phyloP scores from a whole-genome alignment of 2,113 vertebrate genomes.

The Calypte anna region DNA sequence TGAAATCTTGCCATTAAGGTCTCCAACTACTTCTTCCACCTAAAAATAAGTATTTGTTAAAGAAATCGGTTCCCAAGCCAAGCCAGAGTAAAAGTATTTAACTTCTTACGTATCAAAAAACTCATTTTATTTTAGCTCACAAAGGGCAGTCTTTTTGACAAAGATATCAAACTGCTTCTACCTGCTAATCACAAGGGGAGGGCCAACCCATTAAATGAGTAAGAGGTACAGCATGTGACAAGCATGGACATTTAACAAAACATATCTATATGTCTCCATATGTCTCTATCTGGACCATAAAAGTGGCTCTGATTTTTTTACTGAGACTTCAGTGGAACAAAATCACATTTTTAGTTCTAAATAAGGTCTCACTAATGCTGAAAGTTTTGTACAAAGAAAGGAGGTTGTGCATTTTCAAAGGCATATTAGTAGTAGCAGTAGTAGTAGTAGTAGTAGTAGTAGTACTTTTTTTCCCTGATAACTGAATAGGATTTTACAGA shows the following conservation, averaged over 20 bases:
- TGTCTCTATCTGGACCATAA: neutral
- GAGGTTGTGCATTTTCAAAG: neutral
- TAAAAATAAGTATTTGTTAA: constrained; percentile 21
- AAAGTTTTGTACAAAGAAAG: constrained; percentile 12
- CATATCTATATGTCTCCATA: neutral
- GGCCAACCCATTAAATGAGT: neutral
- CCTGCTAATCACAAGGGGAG: constrained; percentile 53
- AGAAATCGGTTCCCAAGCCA: constrained; percentile 31
- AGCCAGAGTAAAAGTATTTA: constrained; percentile 25
- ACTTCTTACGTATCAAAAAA: constrained; percentile 29
- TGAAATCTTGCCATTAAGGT: constrained; percentile 33
- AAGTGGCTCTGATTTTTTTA: constrained; percentile 2
- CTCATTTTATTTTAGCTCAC: constrained; percentile 11
- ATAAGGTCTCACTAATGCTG: neutral
- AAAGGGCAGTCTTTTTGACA: constrained; percentile 39
- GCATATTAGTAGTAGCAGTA: neutral
- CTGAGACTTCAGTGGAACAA: constrained; percentile 11
- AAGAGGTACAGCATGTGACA: neutral
- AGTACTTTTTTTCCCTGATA: neutral
- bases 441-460: neutral
- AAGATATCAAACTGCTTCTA: constrained; percentile 38
- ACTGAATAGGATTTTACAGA: neutral
- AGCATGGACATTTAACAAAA: neutral
- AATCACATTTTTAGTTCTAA: constrained; percentile 19
- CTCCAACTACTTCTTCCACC: constrained; percentile 37